A percentile compares a stretch with the other conserved stretches of the same genome.
Evolutionary conservation across 2,888 invertebrate genomes (phyloP).

Genomic region (Athrips mouffetella): DNA sequence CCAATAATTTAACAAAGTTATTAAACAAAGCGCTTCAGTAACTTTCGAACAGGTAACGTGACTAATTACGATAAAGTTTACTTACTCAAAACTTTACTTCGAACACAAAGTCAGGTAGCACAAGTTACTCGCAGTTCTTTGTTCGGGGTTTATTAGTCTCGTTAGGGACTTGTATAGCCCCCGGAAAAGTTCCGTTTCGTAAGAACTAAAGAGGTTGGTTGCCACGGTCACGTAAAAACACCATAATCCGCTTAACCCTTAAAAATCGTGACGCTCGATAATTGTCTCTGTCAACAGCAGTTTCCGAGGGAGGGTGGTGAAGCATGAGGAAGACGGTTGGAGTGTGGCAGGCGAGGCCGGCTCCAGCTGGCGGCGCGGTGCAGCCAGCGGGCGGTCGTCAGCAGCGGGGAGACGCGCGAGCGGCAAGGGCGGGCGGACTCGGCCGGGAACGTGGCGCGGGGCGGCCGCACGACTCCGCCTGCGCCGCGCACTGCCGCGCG

Average conservation of each 20-base stretch:
- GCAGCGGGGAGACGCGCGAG: slow-evolving; percentile 25
- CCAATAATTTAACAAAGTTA: slow-evolving; percentile 4
- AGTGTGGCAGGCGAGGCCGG: slow-evolving; percentile 9
- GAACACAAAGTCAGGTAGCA: neutral
- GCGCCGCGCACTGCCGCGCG: slow-evolving; percentile 64
- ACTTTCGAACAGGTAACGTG: too few relatives aligned
- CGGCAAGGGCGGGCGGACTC: slow-evolving; percentile 27
- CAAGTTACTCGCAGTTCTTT: neutral
- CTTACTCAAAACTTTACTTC: neutral
- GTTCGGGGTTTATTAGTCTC: neutral
- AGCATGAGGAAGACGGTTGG: slow-evolving; percentile 1
- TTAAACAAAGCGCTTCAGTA: too few relatives aligned
- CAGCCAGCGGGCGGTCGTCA: slow-evolving; percentile 27
- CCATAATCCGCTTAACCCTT: slow-evolving; percentile 4
- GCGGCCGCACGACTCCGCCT: slow-evolving; percentile 36
- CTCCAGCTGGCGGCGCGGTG: slow-evolving; percentile 12
- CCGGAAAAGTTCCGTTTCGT: neutral
- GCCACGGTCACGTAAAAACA: neutral
- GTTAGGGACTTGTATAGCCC: neutral
- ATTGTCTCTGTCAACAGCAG: neutral
- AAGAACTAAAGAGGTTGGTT: neutral
- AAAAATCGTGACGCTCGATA: slow-evolving; percentile 10
- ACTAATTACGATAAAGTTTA: slow-evolving; percentile 7
- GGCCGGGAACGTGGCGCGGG: slow-evolving; percentile 23
- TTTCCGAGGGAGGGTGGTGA: neutral